Evolutionary conservation across 2,888 invertebrate genomes (phyloP).

Genomic region (Ypsolopha sequella): DNA sequence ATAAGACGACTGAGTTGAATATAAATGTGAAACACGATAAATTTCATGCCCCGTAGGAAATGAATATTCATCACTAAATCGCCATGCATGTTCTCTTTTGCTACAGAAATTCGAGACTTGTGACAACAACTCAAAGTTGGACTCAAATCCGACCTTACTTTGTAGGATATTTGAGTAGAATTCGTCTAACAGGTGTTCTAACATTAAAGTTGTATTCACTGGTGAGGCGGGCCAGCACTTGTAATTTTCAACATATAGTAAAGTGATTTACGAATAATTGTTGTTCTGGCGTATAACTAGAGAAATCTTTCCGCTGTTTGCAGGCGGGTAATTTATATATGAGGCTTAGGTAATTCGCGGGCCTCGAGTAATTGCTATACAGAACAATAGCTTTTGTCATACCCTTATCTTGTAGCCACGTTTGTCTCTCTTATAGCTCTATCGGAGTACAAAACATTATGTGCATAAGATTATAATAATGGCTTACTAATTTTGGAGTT

Average conservation of each 20-base stretch:
- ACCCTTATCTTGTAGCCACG: slow-evolving; percentile 60
- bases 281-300: slow-evolving; percentile 70
- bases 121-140: slow-evolving; percentile 23
- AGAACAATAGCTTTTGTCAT: slow-evolving; percentile 71
- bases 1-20: slow-evolving; percentile 69
- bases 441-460: slow-evolving; percentile 45
- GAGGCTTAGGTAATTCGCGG: slow-evolving; percentile 70
- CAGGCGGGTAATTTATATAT: slow-evolving; percentile 69
- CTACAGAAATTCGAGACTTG: slow-evolving; percentile 55
- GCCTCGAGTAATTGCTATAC: slow-evolving; percentile 65
- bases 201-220: slow-evolving; percentile 44
- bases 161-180: slow-evolving; percentile 34
- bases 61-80: slow-evolving; percentile 72
- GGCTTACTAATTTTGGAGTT: neutral
- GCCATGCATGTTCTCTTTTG: slow-evolving; percentile 70
- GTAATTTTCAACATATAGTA: slow-evolving; percentile 72
- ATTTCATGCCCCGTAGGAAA: slow-evolving; percentile 72
- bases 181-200: slow-evolving; percentile 26
- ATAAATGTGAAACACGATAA: slow-evolving; percentile 72
- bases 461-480: slow-evolving; percentile 29
- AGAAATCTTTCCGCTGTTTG: slow-evolving; percentile 71
- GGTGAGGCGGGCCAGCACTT: slow-evolving; percentile 45
- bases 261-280: slow-evolving; percentile 72
- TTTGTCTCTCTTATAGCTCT: slow-evolving; percentile 52
- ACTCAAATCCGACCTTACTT: slow-evolving; percentile 49